Base-by-base conservation (phyloP, 2,113 vertebrate species). In the Nipponia nippon region DNA sequence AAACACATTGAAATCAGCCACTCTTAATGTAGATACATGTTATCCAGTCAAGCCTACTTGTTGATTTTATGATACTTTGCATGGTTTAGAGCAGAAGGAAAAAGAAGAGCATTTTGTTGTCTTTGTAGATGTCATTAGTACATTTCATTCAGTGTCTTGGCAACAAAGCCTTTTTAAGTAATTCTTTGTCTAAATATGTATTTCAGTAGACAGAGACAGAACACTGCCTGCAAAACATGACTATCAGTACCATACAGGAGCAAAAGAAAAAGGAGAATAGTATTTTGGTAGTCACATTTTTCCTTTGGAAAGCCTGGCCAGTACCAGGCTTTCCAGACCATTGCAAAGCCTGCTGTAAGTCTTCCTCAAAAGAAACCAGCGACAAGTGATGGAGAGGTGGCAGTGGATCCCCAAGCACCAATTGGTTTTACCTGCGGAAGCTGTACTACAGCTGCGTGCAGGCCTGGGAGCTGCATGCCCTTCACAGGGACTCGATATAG, bases 61-160 rank as follows among this genome's bases (percentile, higher is more conserved):
- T 83, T 87, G 55, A 72, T 91, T 89, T 95, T 50, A 87, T 16
- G 71, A 62, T 69, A 89, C 23, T 92, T 78, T 11, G 88, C 95
- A 92, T 93, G 94, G 49, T 93, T 71, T 91, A 90, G 71, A 95
- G 42, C 62, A 93, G 90, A 87, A 78, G 52, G 88, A 59, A 62
- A 72, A 59, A 56, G 59, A 87, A 78, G 46, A 77, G 34, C 34
- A 42, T 77, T 85, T 61, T 83, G 42, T 77, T 71, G 72, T 87
- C 86, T 78, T 80, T 58, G 69, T 85, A 90, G 62, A 59, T 53
- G 13, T 62, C 78, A 40, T 38, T 75, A 67, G 66, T 87, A 87
- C 63, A 30, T 75, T 77, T 67, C 73, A 73, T 87, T 92, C 72
- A 66, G 34, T 81, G 47, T 92, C 66, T 53, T 82, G 75, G 44